Conservation (phyloP, 2,888 invertebrate species). For the Plemyria rubiginata region DNA sequence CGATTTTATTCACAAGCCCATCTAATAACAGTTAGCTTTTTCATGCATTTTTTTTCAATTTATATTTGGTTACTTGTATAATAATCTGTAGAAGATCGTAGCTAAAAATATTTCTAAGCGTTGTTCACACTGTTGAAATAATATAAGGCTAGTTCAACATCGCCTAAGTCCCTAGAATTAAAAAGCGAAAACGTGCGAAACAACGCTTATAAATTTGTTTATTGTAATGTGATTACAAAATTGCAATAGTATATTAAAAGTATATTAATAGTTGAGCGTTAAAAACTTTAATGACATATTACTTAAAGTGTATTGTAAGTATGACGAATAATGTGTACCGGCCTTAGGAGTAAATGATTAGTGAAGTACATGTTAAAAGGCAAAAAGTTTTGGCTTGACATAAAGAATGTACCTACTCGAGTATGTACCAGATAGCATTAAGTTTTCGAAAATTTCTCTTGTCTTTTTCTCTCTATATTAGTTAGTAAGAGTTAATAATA, state of each 20-base stretch:
- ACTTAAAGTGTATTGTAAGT: conserved; percentile 80
- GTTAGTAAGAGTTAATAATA: conserved; percentile 66
- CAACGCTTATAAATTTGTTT: conserved; percentile 43
- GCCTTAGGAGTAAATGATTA: conserved; percentile 80
- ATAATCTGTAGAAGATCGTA: conserved; percentile 23
- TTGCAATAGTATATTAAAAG: conserved; percentile 66
- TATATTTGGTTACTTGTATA: conserved; percentile 17
- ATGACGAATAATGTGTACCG: conserved; percentile 74
- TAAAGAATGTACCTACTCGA: conserved; percentile 57
- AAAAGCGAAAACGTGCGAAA: conserved; percentile 27
- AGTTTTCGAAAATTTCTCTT: conserved; percentile 80
- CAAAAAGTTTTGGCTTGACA: conserved; percentile 61
- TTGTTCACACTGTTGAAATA: conserved; percentile 17
- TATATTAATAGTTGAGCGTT: conserved; percentile 71
- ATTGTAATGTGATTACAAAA: conserved; percentile 68
- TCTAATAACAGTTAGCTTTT: conserved; percentile 20
- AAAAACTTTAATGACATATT: conserved; percentile 66
- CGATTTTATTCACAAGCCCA: conserved; percentile 20
- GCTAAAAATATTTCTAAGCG: conserved; percentile 19
- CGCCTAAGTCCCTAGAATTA: conserved; percentile 14
- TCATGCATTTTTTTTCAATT: conserved; percentile 13
- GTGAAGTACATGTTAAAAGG: conserved; percentile 60
- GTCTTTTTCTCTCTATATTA: conserved; percentile 80
- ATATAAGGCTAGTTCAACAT: conserved; percentile 38
- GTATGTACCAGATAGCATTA: conserved; percentile 70